Conservation (phyloP, 2,888 invertebrate species). For the Omphaloscelis lunosa region DNA sequence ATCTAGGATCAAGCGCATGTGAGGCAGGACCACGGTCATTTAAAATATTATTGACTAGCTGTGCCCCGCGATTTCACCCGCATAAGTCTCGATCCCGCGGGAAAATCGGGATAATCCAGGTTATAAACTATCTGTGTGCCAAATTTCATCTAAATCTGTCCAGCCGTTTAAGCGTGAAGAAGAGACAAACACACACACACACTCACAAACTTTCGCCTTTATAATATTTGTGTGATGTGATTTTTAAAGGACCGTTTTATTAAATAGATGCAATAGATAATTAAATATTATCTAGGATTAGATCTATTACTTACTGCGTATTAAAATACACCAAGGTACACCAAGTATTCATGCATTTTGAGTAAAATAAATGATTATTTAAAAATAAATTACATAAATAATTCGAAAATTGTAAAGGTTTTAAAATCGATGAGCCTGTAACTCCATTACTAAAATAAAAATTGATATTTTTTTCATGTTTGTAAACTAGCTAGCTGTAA, state of each 20-base stretch:
- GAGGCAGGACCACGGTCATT: not conserved
- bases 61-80: no score
- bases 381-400: not conserved
- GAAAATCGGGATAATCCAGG: no score
- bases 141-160: no score
- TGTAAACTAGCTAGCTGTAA: not conserved
- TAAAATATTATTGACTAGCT: no score
- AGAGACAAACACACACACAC: no score
- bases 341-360: not conserved
- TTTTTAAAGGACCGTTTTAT: not conserved
- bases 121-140: no score
- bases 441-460: constrained; percentile 1
- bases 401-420: not conserved
- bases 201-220: no score
- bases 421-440: not conserved
- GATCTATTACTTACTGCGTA: not conserved
- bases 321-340: not conserved
- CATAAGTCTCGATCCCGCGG: no score
- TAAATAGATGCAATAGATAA: not conserved
- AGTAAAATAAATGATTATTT: not conserved
- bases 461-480: not conserved
- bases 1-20: not conserved
- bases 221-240: no score
- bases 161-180: no score
- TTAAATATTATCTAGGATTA: not conserved